Evolutionary conservation across 2,888 invertebrate species (phyloP), one percentile per base, ranked within the genome.

Genomic region (Eucera pruinosa): DNA sequence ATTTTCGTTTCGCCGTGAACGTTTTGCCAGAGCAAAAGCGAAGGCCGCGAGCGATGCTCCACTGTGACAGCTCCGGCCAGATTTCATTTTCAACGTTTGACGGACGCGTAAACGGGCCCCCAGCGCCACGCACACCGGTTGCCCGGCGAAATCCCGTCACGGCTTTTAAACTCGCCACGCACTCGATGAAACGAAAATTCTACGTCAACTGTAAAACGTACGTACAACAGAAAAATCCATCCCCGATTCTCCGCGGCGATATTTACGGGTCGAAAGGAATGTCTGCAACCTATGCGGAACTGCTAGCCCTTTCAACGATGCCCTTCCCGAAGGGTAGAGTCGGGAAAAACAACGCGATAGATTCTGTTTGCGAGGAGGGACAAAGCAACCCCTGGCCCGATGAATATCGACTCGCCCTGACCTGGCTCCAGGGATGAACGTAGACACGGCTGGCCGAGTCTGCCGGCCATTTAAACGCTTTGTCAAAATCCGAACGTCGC

Each of bases 401-500:
- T 75, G 80, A 60, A 80, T 85, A 86, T 89, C 86, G 87, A 85
- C 75, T 79, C 71, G 83, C 78, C 77, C 81, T 86, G 80, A 81
- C 77, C 82, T 78, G 73, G 81, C 69, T 57, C 67, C 52, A 60
- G 74, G 66, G 78, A 69, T 67, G 57, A 62, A 70, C 81, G 83
- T 83, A 80, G 78, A 74, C 61, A 69, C 70, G 82, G 68, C 60
- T 68, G 78, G 75, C 74, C 79, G 78, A 60, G 71, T 77, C 75
- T 78, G 73, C 58, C 64, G 79, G 83, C 81, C 80, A 86, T 88
- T 88, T 86, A 85, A 88, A 88, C 83, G 83, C 87, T 86, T 88
- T 87, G 84, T 87, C 84, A 76, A 82, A 82, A 80, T 76, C 71
- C 65, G 67, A 70, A 65, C 70, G 71, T 67, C 80, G 45, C 66